phyloP scores from a whole-genome alignment of 2,113 vertebrate species.

The Piprites chloris region DNA sequence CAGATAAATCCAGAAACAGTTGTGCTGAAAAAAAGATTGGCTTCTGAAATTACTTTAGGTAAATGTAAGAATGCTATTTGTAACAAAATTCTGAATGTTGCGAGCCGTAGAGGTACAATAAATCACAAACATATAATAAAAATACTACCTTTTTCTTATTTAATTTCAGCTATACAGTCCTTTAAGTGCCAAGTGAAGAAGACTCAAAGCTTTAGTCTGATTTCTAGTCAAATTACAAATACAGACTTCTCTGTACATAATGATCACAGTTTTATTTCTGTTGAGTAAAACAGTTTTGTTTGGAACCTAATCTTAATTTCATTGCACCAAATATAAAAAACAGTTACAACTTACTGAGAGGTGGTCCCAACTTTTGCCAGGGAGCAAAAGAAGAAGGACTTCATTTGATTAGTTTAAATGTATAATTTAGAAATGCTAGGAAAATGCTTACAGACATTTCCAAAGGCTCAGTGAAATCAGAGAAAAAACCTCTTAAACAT shows the following conservation, averaged over 20 bases:
- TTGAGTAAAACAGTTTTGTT: not conserved
- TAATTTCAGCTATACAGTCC: not conserved
- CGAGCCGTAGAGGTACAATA: not conserved
- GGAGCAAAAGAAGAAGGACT: not conserved
- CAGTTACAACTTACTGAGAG: not conserved
- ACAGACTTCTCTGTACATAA: not conserved
- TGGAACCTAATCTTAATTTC: conserved; percentile 25
- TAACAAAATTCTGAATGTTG: not conserved
- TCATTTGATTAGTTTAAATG: not conserved
- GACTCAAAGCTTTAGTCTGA: not conserved
- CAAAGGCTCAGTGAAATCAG: not conserved
- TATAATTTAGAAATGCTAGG: not conserved
- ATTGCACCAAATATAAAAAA: not conserved
- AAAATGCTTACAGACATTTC: not conserved
- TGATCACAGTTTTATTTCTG: not conserved
- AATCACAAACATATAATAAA: not conserved
- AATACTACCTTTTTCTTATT: not conserved
- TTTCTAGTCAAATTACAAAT: not conserved
- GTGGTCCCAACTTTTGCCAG: conserved; percentile 24
- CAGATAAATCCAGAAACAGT: not conserved
- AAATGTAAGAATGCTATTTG: not conserved
- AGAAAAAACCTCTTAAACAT: not conserved
- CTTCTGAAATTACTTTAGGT: not conserved
- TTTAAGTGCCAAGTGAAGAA: not conserved
- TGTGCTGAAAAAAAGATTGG: not conserved